These are phyloP conservation scores for Malurus cyaneus DNA, from an alignment of 2,113 vertebrate genomes.

Conservation along the genomic window DNA sequence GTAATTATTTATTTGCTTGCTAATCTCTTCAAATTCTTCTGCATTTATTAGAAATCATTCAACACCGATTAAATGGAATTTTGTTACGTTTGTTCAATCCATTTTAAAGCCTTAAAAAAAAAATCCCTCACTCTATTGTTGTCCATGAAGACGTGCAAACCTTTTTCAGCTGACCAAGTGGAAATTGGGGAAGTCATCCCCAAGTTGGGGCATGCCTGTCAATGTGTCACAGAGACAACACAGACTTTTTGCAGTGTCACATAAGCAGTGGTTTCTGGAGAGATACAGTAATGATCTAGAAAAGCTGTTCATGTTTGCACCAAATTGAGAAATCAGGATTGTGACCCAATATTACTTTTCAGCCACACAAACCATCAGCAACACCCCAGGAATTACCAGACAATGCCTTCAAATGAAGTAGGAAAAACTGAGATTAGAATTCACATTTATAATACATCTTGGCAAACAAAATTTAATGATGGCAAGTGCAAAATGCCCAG, in stretches of 20 bases:
- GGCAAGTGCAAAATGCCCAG: not conserved
- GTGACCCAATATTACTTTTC: not conserved
- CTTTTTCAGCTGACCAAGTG: not conserved
- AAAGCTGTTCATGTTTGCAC: not conserved
- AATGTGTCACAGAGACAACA: not conserved
- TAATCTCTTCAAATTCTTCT: constrained; percentile 31
- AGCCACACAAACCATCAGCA: not conserved
- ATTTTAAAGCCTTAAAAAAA: not conserved
- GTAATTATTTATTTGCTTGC: constrained; percentile 40
- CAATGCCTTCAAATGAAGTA: not conserved
- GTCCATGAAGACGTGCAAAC: not conserved
- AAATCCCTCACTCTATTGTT: not conserved
- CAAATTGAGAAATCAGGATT: not conserved
- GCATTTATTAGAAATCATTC: not conserved
- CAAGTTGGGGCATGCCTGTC: fast-evolving
- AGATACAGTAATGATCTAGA: not conserved
- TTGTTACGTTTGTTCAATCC: not conserved
- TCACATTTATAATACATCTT: not conserved
- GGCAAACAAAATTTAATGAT: not conserved
- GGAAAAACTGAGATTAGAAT: not conserved
- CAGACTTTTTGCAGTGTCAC: not conserved
- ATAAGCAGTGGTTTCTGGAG: not conserved
- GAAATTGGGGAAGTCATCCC: not conserved
- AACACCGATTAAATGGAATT: not conserved
- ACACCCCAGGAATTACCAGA: not conserved